These are phyloP conservation scores for Acutogordius australiensis DNA, from an alignment of 2,888 invertebrate species.

Conservation along the genomic window DNA sequence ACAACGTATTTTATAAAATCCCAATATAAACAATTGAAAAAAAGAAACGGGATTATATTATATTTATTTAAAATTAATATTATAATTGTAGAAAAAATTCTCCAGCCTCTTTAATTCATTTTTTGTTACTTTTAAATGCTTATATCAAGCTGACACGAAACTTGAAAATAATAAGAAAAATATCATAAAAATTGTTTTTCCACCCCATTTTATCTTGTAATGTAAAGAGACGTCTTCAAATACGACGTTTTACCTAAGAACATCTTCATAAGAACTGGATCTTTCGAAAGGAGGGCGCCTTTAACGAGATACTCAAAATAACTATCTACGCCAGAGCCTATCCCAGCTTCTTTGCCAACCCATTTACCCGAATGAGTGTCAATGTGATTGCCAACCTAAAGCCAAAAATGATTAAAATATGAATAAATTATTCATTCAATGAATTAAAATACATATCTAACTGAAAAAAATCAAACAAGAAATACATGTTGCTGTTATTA, in stretches of 20 bases:
- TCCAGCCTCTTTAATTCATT: not conserved
- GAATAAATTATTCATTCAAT: not conserved
- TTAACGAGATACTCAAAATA: slow-evolving; percentile 94
- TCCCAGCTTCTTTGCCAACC: slow-evolving; percentile 91
- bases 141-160: not conserved
- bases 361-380: slow-evolving; percentile 61
- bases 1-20: no score
- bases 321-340: slow-evolving; percentile 40
- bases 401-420: not conserved
- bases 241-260: slow-evolving; percentile 33
- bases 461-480: no score
- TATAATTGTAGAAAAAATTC: no score
- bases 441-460: no score
- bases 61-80: no score
- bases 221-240: not conserved
- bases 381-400: slow-evolving; percentile 71
- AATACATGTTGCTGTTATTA: no score
- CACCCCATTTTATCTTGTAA: no score
- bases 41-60: no score
- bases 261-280: slow-evolving; percentile 62
- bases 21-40: no score
- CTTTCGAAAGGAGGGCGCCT: slow-evolving; percentile 59
- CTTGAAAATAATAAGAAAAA: not conserved
- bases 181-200: no score
- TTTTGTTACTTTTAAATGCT: not conserved